Evolutionary conservation across 2,797 vertebrate species (phyloP), one percentile per base, ranked within the genome.

Genomic region (Acanthiza pusilla): DNA sequence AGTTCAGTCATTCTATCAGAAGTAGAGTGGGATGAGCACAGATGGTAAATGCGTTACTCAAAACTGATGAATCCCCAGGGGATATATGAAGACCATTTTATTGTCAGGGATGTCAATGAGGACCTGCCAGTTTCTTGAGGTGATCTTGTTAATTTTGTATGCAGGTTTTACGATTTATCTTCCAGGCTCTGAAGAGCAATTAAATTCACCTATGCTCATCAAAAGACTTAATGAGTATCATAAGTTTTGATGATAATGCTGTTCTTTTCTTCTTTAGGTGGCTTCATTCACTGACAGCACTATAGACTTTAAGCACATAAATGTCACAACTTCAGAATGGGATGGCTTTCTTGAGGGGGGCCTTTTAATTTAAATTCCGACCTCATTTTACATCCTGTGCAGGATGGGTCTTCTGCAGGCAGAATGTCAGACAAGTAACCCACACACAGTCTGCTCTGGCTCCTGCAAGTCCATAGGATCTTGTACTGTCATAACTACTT

Each of bases 201-300:
- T 95, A 94, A 95, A 92, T 89, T 91, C 92, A 89, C 89, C 92
- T 96, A 67, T 85, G 68, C 81, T 93, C 72, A 94, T 96, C 86
- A 93, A 89, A 94, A 94, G 84, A 61, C 89, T 92, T 96, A 94
- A 94, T 91, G 89, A 80, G 61, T 60, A 83, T 88, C 81, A 36
- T 96, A 94, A 95, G 84, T 89, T 96, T 88, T 96, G 84, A 85
- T 77, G 87, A 89, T 88, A 96, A 92, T 30, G 18, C 51, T 85
- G 58, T 87, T 95, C 78, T 86, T 68, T 88, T 91, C 73, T 92
- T 80, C 57, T 67, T 79, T 77, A 85, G 57, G 30, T 88, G 83
- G 57, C 61, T 85, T 92, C 32, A 36, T 85, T 94, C 45, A 54
- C 38, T 48, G 51, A 42, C 27, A 71, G 14, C 2, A 2, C 26